Evolutionary conservation across 2,113 vertebrate species (phyloP), one percentile per base, ranked within the genome.

Genomic region (Smithornis capensis): DNA sequence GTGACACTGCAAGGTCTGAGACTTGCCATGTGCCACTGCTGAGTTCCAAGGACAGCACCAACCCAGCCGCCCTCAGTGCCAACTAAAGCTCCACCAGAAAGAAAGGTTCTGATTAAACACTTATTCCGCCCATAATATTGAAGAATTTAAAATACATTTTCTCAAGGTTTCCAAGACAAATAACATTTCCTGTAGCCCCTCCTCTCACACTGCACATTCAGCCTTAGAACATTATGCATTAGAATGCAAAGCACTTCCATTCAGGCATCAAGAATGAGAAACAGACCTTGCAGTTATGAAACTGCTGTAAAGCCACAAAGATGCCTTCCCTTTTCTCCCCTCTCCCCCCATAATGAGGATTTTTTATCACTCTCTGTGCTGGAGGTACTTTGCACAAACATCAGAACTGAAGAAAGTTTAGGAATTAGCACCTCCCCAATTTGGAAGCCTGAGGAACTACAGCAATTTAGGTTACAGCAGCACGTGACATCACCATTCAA

Each of bases 211-310:
- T 13, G 42, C 63, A 77, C 44, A 27, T 62, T 55, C 82, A 85
- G 12, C 44, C 45, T 62, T 19, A 50, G 38, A 73, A 42, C 1
- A 53, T 29, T 3, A 42, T 0, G 3, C 42, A 83, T 65, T 65
- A 82, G 63, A 80, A 95, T 67, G 93, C 91, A 95, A 83, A 88
- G 84, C 47, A 81, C 68, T 65, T 80, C 68, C 71, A 76, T 47
- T 83, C 82, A 63, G 71, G 78, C 68, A 0, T 62, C 31, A 38
- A 85, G 55, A 47, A 31, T 16, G 47, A 22, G 42, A 83, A 89
- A 55, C 37, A 80, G 63, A 90, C 52, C 71, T 86, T 14, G 35
- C 14, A 60, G 71, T 53, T 78, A 70, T 18, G 19, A 83, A 96
- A 91, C 56, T 38, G 60, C 60, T 38, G 55, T 40, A 74, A 92